Evolutionary conservation across 2,797 vertebrate species (phyloP).

Genomic region (Dicrostonyx torquatus): DNA sequence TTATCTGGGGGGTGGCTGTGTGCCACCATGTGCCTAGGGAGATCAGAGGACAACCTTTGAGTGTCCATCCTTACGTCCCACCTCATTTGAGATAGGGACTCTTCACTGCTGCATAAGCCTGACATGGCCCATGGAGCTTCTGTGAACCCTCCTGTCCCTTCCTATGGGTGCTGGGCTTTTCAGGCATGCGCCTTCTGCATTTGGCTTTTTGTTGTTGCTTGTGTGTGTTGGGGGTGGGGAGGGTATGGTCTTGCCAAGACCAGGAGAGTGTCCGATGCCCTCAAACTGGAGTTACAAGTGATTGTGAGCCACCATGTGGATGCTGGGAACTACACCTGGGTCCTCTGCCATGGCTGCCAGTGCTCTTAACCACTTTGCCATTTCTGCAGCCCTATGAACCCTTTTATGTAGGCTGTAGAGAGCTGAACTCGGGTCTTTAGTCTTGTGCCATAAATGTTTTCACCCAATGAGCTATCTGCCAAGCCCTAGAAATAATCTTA

Average conservation of each 20-base stretch:
- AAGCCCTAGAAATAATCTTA: neutral
- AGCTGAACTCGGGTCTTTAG: neutral
- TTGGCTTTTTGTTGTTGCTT: neutral
- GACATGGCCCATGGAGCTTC: neutral
- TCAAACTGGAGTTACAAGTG: neutral
- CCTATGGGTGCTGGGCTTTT: neutral
- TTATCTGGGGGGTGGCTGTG: neutral
- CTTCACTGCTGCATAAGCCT: neutral
- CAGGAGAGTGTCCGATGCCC: neutral
- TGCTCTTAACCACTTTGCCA: neutral
- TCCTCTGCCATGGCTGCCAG: neutral
- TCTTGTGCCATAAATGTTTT: neutral
- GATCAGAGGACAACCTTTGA: neutral
- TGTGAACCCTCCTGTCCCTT: neutral
- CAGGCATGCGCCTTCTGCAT: neutral
- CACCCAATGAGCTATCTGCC: neutral
- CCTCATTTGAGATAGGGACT: neutral
- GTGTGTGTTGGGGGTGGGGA: too few relatives aligned
- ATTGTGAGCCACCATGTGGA: neutral
- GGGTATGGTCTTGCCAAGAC: neutral
- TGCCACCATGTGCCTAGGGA: neutral
- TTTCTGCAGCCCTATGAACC: neutral
- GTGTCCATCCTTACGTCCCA: neutral
- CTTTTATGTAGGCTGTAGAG: neutral
- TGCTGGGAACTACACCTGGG: neutral